These are phyloP conservation scores for Beris chalybata DNA, from an alignment of 2,888 invertebrate genomes.

Conservation along the genomic window DNA sequence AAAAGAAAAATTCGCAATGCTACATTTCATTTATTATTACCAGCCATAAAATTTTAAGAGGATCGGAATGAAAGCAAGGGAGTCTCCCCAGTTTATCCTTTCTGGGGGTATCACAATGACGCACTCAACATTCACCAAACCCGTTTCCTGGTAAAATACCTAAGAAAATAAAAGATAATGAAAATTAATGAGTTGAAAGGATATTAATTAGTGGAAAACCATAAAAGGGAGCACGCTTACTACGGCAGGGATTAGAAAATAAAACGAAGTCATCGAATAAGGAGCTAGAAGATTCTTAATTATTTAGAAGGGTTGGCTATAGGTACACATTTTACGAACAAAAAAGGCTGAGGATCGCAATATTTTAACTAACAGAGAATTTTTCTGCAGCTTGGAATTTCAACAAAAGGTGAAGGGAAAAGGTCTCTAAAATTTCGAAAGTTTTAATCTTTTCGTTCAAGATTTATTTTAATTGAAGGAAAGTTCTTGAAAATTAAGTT, in stretches of 20 bases:
- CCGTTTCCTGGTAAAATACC: constrained; percentile 11
- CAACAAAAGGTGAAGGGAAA: too few species aligned
- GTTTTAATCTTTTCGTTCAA: too few species aligned
- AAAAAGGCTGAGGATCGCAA: too few species aligned
- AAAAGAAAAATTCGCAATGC: constrained; percentile 24
- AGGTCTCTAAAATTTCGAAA: too few species aligned
- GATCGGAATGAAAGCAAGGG: constrained; percentile 6
- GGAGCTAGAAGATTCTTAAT: constrained; percentile 13
- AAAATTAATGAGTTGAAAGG: constrained; percentile 35
- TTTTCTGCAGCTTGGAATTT: too few species aligned
- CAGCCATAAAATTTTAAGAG: constrained; percentile 28
- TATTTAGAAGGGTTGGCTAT: constrained; percentile 8
- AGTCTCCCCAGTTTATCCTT: constrained; percentile 8
- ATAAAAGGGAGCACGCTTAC: constrained; percentile 8
- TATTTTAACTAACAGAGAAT: too few species aligned
- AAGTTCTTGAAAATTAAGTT: too few species aligned
- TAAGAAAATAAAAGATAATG: constrained; percentile 32
- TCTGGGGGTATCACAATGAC: constrained; percentile 24
- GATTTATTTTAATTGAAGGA: too few species aligned
- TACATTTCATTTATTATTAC: constrained; percentile 32
- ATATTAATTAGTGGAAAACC: constrained; percentile 35
- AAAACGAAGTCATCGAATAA: constrained; percentile 16
- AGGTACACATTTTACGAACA: too few species aligned
- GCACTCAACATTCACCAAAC: constrained; percentile 22
- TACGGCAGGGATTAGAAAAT: not conserved